Evolutionary conservation across 2,888 invertebrate genomes (phyloP).

Genomic region (Cryptosula pallasiana): DNA sequence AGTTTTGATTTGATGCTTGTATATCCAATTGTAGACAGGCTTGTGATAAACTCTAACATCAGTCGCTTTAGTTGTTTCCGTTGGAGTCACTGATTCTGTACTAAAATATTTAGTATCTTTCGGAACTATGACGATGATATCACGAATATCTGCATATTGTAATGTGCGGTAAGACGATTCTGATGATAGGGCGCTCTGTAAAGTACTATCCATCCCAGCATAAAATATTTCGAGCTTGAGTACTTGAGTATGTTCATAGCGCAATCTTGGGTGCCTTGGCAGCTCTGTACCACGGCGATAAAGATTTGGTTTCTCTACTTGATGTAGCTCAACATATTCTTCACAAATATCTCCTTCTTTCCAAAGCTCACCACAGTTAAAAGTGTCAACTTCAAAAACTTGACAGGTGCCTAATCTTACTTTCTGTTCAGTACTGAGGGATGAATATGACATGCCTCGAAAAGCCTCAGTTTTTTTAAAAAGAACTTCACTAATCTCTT

Average conservation of each 20-base stretch:
- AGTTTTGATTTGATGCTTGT: conserved; percentile 19
- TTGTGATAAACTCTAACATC: conserved; percentile 4
- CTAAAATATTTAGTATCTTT: background rate
- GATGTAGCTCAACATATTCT: conserved; percentile 5
- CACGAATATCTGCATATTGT: conserved; percentile 6
- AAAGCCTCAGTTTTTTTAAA: background rate
- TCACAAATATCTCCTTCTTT: conserved; percentile 22
- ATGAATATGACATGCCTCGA: background rate
- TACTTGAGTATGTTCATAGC: conserved; percentile 16
- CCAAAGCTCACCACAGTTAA: conserved; percentile 22
- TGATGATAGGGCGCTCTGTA: background rate
- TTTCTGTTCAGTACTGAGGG: background rate
- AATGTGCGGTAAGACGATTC: background rate
- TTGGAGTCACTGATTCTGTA: background rate
- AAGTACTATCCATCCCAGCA: background rate
- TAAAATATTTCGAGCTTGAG: background rate
- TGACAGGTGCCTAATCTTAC: background rate
- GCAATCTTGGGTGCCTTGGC: conserved; percentile 13
- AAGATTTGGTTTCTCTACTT: conserved; percentile 1
- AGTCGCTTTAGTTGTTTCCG: background rate
- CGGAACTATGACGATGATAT: background rate
- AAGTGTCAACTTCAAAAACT: background rate
- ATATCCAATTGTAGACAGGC: conserved; percentile 3
- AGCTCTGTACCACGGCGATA: conserved; percentile 3
- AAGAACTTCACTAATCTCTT: background rate